Conservation (phyloP, 2,888 invertebrate species). For the Epinotia demarniana region DNA sequence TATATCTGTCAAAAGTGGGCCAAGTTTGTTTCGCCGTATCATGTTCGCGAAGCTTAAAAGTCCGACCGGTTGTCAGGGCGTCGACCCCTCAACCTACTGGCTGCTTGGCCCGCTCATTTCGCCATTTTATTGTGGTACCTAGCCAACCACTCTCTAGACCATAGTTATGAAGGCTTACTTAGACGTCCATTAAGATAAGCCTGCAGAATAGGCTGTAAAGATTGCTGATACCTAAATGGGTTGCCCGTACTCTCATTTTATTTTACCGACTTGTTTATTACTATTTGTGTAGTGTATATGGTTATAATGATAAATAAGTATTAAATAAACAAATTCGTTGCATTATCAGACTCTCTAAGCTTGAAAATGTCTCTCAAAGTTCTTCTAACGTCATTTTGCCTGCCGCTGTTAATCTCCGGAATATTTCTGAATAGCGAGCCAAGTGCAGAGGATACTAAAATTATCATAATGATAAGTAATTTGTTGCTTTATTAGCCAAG, state of each 20-base stretch:
- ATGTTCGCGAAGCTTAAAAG: constrained; percentile 71
- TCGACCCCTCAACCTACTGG: constrained; percentile 80
- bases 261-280: constrained; percentile 30
- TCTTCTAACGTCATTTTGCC: not conserved
- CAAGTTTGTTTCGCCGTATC: constrained; percentile 75
- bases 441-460: no score
- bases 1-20: constrained; percentile 73
- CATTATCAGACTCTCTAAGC: not conserved
- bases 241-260: constrained; percentile 9
- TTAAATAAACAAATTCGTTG: not conserved
- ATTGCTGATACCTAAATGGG: constrained; percentile 29
- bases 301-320: not conserved
- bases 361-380: not conserved
- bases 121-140: constrained; percentile 52
- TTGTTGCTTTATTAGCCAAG: no score
- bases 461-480: not conserved
- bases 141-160: constrained; percentile 42
- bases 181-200: constrained; percentile 42
- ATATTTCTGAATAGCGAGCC: no score
- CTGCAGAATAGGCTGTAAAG: constrained; percentile 37
- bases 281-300: constrained; percentile 22
- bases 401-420: not conserved
- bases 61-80: constrained; percentile 79
- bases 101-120: constrained; percentile 60
- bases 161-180: constrained; percentile 46